Evolutionary conservation across 2,113 vertebrate species (phyloP), one percentile per base, ranked within the genome.

Genomic region (Thunnus thynnus): DNA sequence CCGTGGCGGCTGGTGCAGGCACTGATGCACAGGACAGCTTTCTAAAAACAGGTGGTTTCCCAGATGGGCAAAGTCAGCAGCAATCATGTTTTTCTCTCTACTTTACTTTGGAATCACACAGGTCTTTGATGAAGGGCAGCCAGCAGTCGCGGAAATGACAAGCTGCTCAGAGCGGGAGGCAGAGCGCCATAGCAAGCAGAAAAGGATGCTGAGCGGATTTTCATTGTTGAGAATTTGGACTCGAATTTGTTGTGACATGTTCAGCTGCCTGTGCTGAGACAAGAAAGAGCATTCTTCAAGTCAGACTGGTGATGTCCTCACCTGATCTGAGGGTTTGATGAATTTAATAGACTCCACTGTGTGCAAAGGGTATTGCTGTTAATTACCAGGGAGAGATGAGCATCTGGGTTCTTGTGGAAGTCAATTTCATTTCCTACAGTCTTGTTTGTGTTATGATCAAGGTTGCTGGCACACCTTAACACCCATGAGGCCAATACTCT

Each of bases 21-120:
- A 50, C 48, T 44, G 56, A 63, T 77, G 75, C 75, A 72, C 64
- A 70, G 54, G 13, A 63, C 9, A 1, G 0, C 18, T 48, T 22
- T 72, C 62, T 72, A 52, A 58, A 80, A 76, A 41, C 68, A 84
- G 82, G 85, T 83, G 85, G 61, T 79, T 81, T 83, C 70, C 79
- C 88, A 83, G 64, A 80, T 65, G 72, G 73, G 64, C 72, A 30
- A 51, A 85, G 72, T 85, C 76, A 88, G 63, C 64, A 68, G 61
- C 65, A 83, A 75, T 81, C 66, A 52, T 12, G 69, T 80, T 80
- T 69, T 73, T 41, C 73, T 78, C 55, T 41, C 5, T 48, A 41
- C 27, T 25, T 78, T 55, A 65, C 25, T 78, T 77, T 71, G 13
- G 66, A 78, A 58, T 55, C 57, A 12, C 41, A 25, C 58, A 67